Conservation (phyloP, 1,140 invertebrate genomes). For the Hyposmocoma kahamanoa region DNA sequence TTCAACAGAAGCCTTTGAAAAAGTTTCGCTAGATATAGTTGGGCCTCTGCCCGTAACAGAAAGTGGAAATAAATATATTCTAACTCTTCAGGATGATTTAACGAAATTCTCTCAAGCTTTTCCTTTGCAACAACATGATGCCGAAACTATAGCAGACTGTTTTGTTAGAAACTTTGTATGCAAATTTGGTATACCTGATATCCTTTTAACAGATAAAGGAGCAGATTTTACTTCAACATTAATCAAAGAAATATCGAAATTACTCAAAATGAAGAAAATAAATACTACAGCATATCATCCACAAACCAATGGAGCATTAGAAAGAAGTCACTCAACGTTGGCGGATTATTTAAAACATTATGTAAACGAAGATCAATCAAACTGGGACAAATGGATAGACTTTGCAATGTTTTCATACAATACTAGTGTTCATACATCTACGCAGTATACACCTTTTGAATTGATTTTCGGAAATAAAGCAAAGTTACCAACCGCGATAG, state of each 20-base stretch:
- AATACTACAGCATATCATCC: conserved; percentile 11
- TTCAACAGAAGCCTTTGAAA: conserved; percentile 8
- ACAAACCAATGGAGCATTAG: conserved; percentile 24
- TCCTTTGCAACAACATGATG: background rate
- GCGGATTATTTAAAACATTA: conserved; percentile 54
- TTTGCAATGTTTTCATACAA: conserved; percentile 53
- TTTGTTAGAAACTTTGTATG: conserved; percentile 11
- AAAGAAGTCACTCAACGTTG: conserved; percentile 47
- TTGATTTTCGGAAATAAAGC: conserved; percentile 21
- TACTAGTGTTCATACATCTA: conserved; percentile 27
- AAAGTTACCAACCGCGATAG: background rate
- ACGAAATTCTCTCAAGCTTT: conserved; percentile 11
- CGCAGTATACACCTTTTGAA: conserved; percentile 33
- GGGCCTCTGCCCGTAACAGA: conserved; percentile 5
- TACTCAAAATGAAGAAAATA: conserved; percentile 10
- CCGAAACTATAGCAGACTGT: conserved; percentile 9
- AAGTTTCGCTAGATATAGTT: conserved; percentile 7
- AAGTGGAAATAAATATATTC: conserved; percentile 10
- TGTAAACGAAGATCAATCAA: conserved; percentile 35
- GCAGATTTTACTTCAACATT: conserved; percentile 9
- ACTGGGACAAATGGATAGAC: conserved; percentile 49
- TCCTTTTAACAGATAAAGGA: conserved; percentile 6
- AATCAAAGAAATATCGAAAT: conserved; percentile 10
- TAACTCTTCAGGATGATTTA: conserved; percentile 10
- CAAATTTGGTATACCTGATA: conserved; percentile 9